Evolutionary conservation across 1,140 invertebrate genomes (phyloP), one percentile per base, ranked within the genome.

Genomic region (Aricia agestis): DNA sequence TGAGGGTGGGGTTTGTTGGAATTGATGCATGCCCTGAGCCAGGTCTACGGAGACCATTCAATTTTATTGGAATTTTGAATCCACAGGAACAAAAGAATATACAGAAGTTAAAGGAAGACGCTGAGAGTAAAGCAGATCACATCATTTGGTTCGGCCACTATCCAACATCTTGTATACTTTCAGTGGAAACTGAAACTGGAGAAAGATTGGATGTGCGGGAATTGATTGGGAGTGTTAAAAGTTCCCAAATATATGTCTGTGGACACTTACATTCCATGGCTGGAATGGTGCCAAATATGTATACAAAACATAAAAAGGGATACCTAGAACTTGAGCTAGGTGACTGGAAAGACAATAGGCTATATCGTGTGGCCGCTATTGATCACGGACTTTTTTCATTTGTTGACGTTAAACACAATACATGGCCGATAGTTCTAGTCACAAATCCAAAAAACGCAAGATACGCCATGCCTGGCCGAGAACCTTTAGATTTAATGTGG

Each of bases 311-410:
- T 82, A 94, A 95, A 73, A 93, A 92, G 74, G 97, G 97, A n/a
- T 96, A 95, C 83, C 91, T 98, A 69, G 98, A 98, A 92, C 90
- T 98, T 63, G 98, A 99, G 92, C 92, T 98, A 57, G 97, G 95
- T 31, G 98, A 99, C 92, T 99, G 97, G 97, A 98, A 97, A 92
- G 96, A 98, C 82, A 97, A 96, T 83, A 93, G 98, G 92, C 94
- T 96, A 96, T 98, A 94, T 92, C 94, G 97, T 18, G 82, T 99
- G 31, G 94, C 94, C 59, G 97, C 96, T 25, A 94, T 98, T 74
- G 98, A 99, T 90, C 96, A 98, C 90, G 97, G 97, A 18, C 85
- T 97, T 72, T 95, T 98, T 84, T 97, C 97, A n/a, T 98, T 98
- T 87, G 92, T 94, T 72, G 97, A 99, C 92, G 92, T 96, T 68